A percentile compares a stretch with the other conserved stretches of the same genome.
Conservation (phyloP, 2,113 vertebrate genomes). For the Ochotona curzoniae region DNA sequence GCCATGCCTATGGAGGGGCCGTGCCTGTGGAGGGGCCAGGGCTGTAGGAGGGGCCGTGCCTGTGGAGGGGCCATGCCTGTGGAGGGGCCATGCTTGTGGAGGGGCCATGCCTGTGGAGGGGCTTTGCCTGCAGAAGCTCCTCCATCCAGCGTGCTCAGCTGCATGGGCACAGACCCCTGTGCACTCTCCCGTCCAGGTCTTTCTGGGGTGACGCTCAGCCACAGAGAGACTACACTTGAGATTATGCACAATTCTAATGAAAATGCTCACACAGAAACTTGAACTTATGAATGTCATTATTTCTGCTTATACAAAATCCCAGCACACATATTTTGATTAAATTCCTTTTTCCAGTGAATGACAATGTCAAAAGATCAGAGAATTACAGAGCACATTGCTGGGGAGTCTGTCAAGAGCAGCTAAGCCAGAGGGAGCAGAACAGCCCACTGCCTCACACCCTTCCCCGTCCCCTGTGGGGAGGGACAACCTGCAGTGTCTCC, state of each 20-base stretch:
- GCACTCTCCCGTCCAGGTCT: rapidly evolving
- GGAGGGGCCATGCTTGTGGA: rapidly evolving
- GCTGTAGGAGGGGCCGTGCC: rapidly evolving
- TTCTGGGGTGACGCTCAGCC: not conserved
- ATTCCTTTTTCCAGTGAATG: slow-evolving; percentile 24
- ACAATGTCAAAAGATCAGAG: slow-evolving; percentile 52
- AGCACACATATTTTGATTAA: slow-evolving; percentile 65
- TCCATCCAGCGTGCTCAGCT: not conserved
- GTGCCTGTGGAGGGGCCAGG: no score
- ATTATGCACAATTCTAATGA: not conserved
- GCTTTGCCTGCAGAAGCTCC: rapidly evolving
- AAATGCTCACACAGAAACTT: not conserved
- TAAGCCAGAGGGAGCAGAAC: not conserved
- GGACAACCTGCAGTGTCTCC: not conserved
- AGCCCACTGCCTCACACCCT: not conserved
- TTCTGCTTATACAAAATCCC: slow-evolving; percentile 57
- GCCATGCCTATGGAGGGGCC: rapidly evolving
- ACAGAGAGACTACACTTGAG: not conserved
- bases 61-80: rapidly evolving
- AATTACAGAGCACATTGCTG: not conserved
- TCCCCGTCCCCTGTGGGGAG: not conserved
- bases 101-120: rapidly evolving
- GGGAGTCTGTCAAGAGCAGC: not conserved
- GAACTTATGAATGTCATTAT: slow-evolving; percentile 53
- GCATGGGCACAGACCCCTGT: no score